These are phyloP conservation scores for Clarias macrocephalus DNA, from an alignment of 2,113 vertebrate genomes.

Conservation along the genomic window DNA sequence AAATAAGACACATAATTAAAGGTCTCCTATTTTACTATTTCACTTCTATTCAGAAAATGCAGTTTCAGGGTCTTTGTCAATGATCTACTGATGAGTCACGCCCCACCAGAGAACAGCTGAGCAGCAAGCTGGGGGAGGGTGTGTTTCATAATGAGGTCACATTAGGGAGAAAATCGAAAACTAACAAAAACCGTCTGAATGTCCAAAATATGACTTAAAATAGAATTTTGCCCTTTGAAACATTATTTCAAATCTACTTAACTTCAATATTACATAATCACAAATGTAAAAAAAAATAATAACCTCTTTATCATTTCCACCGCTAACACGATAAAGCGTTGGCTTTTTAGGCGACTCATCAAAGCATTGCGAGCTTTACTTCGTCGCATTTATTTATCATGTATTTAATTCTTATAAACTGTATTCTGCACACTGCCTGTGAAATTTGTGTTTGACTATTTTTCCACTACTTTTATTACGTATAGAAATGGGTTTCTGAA, in stretches of 20 bases:
- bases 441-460: neutral
- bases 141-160: too few relatives aligned
- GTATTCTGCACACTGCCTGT: neutral
- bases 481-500: too few relatives aligned
- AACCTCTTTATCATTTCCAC: neutral
- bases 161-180: too few relatives aligned
- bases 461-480: neutral
- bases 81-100: too few relatives aligned
- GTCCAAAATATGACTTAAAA: too few relatives aligned
- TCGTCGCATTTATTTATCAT: neutral
- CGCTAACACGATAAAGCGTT: neutral
- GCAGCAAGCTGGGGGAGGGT: too few relatives aligned
- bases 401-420: neutral
- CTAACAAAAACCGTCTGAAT: too few relatives aligned
- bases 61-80: too few relatives aligned
- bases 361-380: neutral
- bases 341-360: neutral
- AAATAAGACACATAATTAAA: neutral
- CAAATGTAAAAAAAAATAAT: neutral
- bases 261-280: neutral
- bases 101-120: too few relatives aligned
- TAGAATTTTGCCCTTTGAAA: too few relatives aligned
- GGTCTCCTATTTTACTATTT: too few relatives aligned
- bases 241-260: neutral
- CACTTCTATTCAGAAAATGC: too few relatives aligned